Base-by-base conservation (phyloP, 2,888 invertebrate species). In the Plebejus melissa region DNA sequence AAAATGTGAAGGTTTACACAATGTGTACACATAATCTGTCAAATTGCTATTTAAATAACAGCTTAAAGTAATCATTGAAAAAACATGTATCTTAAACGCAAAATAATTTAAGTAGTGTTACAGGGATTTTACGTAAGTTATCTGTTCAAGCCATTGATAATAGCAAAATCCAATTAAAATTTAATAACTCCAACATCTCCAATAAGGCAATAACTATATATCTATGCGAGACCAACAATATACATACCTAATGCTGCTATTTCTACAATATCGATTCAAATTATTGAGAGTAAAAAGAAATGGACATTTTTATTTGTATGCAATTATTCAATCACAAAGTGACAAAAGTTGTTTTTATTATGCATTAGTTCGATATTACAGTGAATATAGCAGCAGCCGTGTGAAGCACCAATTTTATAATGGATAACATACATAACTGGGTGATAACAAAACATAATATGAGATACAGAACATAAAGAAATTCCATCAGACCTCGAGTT, bases 401-500 rank as follows among this genome's bases (percentile, higher is more conserved):
- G 4, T 28, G 9, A 28, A 72, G 72, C 72, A 50, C 32, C 72
- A 72, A 32, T 54, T 72, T 16, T 16, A 32, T 54, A 54, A 9
- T 70, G 70, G 4, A 70, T 70, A 70, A 22, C 41, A 36, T 38
- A 69, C 38, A 38, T 69, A 16, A 70, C 41, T 65, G 65, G 32
- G 13, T 13, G 32, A 41, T n/a, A 70, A 70, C n/a, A 13, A 72
- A 72, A 46, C 54, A 28, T 22, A 32, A 32, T 32, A 28, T 13
- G 54, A 71, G 50, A 50, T 16, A 46, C n/a, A 71, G 13, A 71
- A 71, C 71, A 41, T 41, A 71, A 46, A 71, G 11, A 54, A 72
- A 72, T 22, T 69, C 50, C 28, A 71, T 72, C 72, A 72, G 32
- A 72, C 72, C 72, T 72, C 28, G 1, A 72, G 11, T 54, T n/a